phyloP scores from a whole-genome alignment of 1,140 invertebrate species.

The Aphaenogaster floridana region DNA sequence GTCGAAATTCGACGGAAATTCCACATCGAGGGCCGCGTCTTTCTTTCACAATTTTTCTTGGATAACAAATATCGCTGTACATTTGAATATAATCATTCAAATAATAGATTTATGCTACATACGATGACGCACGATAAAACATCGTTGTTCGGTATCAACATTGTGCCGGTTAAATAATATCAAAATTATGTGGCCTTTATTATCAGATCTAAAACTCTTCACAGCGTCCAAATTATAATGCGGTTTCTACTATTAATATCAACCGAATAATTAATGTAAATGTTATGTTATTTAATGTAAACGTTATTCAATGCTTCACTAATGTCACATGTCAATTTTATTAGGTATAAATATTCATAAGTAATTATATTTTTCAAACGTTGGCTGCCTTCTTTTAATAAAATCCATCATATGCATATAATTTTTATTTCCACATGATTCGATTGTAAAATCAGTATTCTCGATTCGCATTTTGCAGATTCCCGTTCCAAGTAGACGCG shows the following conservation, averaged over 20 bases:
- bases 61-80: neutral
- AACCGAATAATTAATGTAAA: conserved; percentile 38
- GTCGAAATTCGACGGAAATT: neutral
- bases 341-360: conserved; percentile 40
- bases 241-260: conserved; percentile 4
- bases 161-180: neutral
- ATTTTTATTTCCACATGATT: neutral
- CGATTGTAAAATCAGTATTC: neutral
- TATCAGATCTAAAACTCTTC: conserved; percentile 5
- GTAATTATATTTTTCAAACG: neutral
- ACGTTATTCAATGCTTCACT: conserved; percentile 33
- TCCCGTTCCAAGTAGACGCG: neutral
- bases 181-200: conserved; percentile 23
- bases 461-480: neutral
- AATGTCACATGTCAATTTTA: conserved; percentile 3
- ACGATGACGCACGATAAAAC: neutral
- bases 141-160: neutral
- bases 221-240: conserved; percentile 16
- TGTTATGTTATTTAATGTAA: conserved; percentile 34
- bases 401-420: neutral
- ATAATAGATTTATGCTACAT: neutral
- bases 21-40: too few species aligned
- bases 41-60: neutral
- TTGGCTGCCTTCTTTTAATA: neutral
- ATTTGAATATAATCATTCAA: neutral